Evolutionary conservation across 2,797 vertebrate genomes (phyloP).

Genomic region (Peromyscus aztecus): DNA sequence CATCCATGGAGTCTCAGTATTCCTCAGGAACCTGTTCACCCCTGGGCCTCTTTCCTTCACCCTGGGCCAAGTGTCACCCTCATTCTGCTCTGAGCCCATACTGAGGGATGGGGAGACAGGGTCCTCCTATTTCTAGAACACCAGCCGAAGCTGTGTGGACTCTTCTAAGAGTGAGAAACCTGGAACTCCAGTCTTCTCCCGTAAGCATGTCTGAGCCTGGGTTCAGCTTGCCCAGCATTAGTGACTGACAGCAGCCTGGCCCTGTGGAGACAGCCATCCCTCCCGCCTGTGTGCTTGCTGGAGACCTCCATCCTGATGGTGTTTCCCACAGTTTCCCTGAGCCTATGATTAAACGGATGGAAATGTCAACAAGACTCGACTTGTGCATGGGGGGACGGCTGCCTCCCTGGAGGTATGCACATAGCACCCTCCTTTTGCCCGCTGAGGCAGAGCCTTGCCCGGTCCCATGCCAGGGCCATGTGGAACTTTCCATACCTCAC

Average conservation of each 20-base stretch:
- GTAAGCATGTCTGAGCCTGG: slow-evolving; percentile 86
- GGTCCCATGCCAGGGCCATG: slow-evolving; percentile 14
- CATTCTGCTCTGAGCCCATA: no score
- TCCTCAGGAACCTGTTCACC: background rate
- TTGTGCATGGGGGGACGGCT: slow-evolving; percentile 72
- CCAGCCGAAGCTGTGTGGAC: background rate
- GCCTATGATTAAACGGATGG: slow-evolving; percentile 88
- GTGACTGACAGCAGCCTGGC: slow-evolving; percentile 73
- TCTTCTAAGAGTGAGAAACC: background rate
- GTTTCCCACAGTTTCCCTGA: slow-evolving; percentile 83
- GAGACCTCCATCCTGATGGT: slow-evolving; percentile 83
- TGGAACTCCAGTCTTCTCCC: background rate
- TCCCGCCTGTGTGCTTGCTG: slow-evolving; percentile 54
- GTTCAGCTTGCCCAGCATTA: slow-evolving; percentile 81
- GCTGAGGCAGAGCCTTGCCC: slow-evolving; percentile 60
- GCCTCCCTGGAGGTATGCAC: slow-evolving; percentile 82
- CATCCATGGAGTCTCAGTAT: accelerated
- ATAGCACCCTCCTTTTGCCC: slow-evolving; percentile 24
- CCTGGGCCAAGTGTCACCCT: background rate
- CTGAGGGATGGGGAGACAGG: no score
- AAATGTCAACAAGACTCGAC: slow-evolving; percentile 87
- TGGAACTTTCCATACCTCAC: slow-evolving; percentile 74
- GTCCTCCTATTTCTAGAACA: background rate
- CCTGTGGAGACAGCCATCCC: background rate
- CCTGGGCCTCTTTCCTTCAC: no score